Evolutionary conservation across 2,888 invertebrate genomes (phyloP), one percentile per base, ranked within the genome.

Genomic region (Emmelina monodactyla): DNA sequence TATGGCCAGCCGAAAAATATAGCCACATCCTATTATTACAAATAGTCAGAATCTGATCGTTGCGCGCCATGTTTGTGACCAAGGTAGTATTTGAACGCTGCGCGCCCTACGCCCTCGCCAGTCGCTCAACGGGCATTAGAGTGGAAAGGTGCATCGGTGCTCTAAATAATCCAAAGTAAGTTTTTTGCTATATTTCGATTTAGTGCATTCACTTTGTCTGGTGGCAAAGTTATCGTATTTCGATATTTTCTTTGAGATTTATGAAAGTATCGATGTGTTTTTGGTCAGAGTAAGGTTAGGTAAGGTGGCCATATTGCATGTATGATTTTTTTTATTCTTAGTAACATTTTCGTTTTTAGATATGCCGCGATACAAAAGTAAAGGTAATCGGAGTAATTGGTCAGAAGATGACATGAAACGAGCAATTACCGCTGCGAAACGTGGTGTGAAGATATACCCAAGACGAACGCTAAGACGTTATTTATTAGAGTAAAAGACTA

Each of bases 1-100:
- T 36, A 36, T 36, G 35, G 31, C 35, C 35, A 36, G 35, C 35
- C 28, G 35, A 22, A 22, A 36, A 36, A 35, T 35, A 35, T 35
- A 31, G 35, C 35, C 35, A 15, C 31, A 31, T 19, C 19, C 19
- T 19, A 19, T 19, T 19, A 19, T 19, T 19, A 19, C 5, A 19
- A 19, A 19, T 19, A 19, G 19, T 19, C 9, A 19, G 19, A 19
- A 19, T 19, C 19, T 19, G 19, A 19, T 19, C 19, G 19, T 5
- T 19, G 19, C 19, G 19, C 19, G 19, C 19, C 19, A 19, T 19
- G 19, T 19, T 19, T 19, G 19, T 19, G 19, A 9, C 19, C 19
- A 19, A 19, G 19, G 19, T 19, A 19, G 19, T 19, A 19, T 19
- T 19, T 19, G 19, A 19, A 19, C 19, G 19, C 19, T 9, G 19